A percentile compares a stretch with the other conserved stretches of the same genome.
Conservation (phyloP, 2,888 invertebrate genomes). For the Meiosimyza decipiens region DNA sequence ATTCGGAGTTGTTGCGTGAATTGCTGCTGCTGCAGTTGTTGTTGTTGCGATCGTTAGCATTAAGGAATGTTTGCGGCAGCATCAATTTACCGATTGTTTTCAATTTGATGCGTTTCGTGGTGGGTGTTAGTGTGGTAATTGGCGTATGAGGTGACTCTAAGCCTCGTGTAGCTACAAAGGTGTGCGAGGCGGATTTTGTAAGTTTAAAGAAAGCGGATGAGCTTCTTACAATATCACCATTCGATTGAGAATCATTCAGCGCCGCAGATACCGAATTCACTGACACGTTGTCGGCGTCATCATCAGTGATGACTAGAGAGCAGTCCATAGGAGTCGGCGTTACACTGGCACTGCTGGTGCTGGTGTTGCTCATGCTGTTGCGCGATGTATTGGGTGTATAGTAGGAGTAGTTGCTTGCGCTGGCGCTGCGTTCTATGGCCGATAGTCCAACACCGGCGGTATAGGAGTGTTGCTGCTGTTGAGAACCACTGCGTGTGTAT, state of each 20-base stretch:
- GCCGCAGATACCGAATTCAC: neutral
- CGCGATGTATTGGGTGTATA: slow-evolving; percentile 47
- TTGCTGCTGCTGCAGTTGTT: slow-evolving; percentile 45
- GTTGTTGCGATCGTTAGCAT: slow-evolving; percentile 54
- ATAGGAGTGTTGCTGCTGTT: slow-evolving; percentile 33
- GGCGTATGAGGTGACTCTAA: slow-evolving; percentile 32
- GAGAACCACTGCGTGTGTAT: slow-evolving; percentile 46
- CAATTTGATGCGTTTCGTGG: slow-evolving; percentile 52
- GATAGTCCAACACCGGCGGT: neutral
- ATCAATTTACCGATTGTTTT: slow-evolving; percentile 62
- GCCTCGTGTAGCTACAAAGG: slow-evolving; percentile 9
- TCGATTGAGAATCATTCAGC: neutral
- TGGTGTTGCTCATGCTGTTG: slow-evolving; percentile 50
- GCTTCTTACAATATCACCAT: neutral
- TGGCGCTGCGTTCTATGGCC: slow-evolving; percentile 52
- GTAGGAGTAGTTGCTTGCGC: slow-evolving; percentile 40
- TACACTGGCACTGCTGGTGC: slow-evolving; percentile 52
- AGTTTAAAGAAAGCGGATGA: slow-evolving; percentile 32
- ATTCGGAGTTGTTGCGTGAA: slow-evolving; percentile 23
- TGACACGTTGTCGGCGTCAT: neutral
- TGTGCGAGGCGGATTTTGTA: slow-evolving; percentile 41
- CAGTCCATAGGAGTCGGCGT: slow-evolving; percentile 58
- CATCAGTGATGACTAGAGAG: slow-evolving; percentile 28
- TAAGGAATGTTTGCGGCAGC: slow-evolving; percentile 59
- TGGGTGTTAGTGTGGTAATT: slow-evolving; percentile 44